Evolutionary conservation across 2,888 invertebrate species (phyloP), one percentile per base, ranked within the genome.

Genomic region (Smittia sp.): DNA sequence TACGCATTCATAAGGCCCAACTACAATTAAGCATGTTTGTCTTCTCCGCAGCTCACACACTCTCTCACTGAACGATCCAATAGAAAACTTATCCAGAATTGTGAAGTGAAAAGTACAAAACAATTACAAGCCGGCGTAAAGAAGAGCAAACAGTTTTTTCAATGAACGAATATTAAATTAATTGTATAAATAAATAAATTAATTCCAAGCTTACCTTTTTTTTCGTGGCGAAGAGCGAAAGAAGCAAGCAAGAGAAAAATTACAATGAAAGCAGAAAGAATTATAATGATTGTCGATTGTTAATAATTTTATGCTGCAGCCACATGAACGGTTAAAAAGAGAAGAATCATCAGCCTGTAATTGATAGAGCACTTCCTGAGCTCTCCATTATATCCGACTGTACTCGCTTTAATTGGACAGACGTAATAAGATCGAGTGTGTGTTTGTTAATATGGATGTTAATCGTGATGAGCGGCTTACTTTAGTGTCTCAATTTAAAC

Each of bases 1-100:
- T 75, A 76, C 76, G 75, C 73, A 68, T 74, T 76, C 76, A 76
- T 75, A 75, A 74, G 73, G 73, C 73, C 74, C 70, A 75, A 52
- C 74, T 74, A 68, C 46, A 68, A 6, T 6, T 32, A 32, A 32
- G 9, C 32, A n/a, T n/a, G n/a, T n/a, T 32, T 9, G 9, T 32
- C 32, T 32, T 32, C 32, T 67, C 39, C 13, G 11, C 46, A 68
- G 7, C 25, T 15, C 39, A 32, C n/a, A 20, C 46, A 68, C 24
- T 52, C 25, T 24, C 46, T 24, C 15, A 15, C 25, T 25, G n/a
- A 66, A 24, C 22, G 32, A 69, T 54, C 46, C 46, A 68, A 68
- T 66, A 18, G 27, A 65, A 65, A 65, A 63, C 1, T 27, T 38
- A 18, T 18, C 20, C 13, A 18, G 20, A 38, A 66, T 13, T 25